Base-by-base conservation (phyloP, 1,140 invertebrate genomes). In the Aphelenchoides fujianensis region DNA sequence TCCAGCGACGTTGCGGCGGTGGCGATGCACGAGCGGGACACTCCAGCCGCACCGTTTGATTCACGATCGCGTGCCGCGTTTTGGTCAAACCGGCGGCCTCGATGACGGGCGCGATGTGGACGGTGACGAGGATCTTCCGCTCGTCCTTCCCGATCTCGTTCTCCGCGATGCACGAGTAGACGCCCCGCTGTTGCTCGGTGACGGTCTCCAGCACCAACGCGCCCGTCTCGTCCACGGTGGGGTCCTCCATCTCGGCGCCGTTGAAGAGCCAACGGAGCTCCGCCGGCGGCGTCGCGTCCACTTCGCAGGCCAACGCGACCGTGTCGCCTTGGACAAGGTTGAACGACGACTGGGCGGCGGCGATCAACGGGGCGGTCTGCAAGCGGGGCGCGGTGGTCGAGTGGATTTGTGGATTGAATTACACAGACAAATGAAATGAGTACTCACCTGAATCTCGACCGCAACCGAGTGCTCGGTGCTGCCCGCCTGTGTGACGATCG, bases 51-150 rank as follows among this genome's bases (percentile, higher is more conserved):
- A 82, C 68, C n/a, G 72, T 69, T 9, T 82, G 81, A 57, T 79
- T 82, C 23, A 77, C 64, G 19, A 77, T 81, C 1, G 68, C 62
- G 7, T 48, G 30, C 32, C 55, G n/a, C 19, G 62, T 30, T 2
- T 36, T 77, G 0, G 74, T 66, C n/a, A 72, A 19, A 5, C 52
- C 73, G 27, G 69, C 48, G 28, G 75, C 77, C 23, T 82, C 75
- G 53, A 84, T 82, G 2, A 72, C 68, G 19, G 81, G 81, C 16
- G 77, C 72, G 5, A 74, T 80, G 71, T 84, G 81, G 7, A 82
- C 78, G 0, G 77, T 82, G 2, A 82, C 73, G 7, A 57, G 69
- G 0, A 84, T 72, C n/a, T 36, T 37, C 0, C 69, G 37, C 55
- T 83, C 81, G 57, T 82, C 80, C 3, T 48, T 53, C 35, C 81